Conservation (phyloP, 2,888 invertebrate species). For the Vanessa cardui region DNA sequence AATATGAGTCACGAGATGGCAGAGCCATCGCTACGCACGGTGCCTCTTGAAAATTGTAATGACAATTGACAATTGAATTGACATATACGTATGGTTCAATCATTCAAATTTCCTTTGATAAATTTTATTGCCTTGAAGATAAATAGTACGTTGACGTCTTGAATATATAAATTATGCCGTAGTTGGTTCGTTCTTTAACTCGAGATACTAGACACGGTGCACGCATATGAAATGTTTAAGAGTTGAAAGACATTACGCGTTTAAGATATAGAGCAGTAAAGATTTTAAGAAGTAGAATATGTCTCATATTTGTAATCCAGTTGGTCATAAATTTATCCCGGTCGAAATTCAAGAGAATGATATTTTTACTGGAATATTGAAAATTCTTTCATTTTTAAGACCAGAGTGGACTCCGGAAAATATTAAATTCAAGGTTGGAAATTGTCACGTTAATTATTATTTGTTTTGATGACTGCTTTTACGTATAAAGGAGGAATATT, state of each 20-base stretch:
- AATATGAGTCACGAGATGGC: no score
- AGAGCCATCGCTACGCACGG: no score
- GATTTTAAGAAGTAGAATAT: constrained; percentile 46
- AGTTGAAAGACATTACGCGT: constrained; percentile 14
- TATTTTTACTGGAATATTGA: constrained; percentile 85
- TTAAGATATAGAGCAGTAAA: not conserved
- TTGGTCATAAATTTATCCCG: constrained; percentile 78
- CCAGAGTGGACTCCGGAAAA: constrained; percentile 86
- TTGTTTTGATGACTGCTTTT: constrained; percentile 13
- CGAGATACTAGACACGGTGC: not conserved
- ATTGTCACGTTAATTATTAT: not conserved
- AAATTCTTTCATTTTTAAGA: constrained; percentile 86
- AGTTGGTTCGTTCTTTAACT: constrained; percentile 1
- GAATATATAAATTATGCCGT: constrained; percentile 10
- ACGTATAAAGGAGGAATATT: constrained; percentile 1
- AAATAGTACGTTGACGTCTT: not conserved
- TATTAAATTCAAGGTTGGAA: constrained; percentile 87
- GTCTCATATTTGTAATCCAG: constrained; percentile 59
- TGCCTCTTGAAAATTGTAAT: not conserved
- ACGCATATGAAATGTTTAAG: constrained; percentile 17
- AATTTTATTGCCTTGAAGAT: no score
- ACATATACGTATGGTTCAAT: not conserved
- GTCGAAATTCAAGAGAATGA: constrained; percentile 86
- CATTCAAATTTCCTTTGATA: no score
- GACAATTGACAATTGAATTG: not conserved